A percentile compares a stretch with the other conserved stretches of the same genome.
Conservation (phyloP, 2,888 invertebrate species). For the Heteromyza rotundicornis region DNA sequence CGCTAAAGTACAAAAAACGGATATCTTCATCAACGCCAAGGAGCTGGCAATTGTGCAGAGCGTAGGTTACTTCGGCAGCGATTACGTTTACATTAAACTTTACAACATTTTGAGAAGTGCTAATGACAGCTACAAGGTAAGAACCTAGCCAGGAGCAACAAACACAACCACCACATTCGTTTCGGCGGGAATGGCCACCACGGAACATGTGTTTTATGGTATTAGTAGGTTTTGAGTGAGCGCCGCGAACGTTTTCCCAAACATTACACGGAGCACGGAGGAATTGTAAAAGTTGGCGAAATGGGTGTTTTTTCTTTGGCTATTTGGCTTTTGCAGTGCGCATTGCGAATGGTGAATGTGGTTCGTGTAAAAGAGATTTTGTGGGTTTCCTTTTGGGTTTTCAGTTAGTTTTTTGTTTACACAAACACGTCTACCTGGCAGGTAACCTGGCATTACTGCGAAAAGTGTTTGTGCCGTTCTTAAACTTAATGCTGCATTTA, state of each 20-base stretch:
- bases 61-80: conserved; percentile 70
- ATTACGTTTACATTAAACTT: conserved; percentile 84
- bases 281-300: too few relatives aligned
- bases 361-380: not conserved
- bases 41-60: conserved; percentile 51
- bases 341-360: too few relatives aligned
- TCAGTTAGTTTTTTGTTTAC: not conserved
- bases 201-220: not conserved
- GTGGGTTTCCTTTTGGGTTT: not conserved
- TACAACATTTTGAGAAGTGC: conserved; percentile 82
- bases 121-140: conserved; percentile 86
- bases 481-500: not conserved
- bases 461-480: not conserved
- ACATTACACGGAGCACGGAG: too few relatives aligned
- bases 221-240: not conserved
- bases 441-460: not conserved
- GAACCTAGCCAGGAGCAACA: conserved; percentile 24
- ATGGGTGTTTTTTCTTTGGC: too few relatives aligned
- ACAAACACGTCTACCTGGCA: not conserved
- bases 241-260: too few relatives aligned
- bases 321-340: not conserved
- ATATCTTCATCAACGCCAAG: conserved; percentile 53
- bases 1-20: conserved; percentile 51
- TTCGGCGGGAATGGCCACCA: not conserved
- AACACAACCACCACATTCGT: not conserved